Conservation (phyloP, 2,113 vertebrate genomes). For the Salminus brasiliensis region DNA sequence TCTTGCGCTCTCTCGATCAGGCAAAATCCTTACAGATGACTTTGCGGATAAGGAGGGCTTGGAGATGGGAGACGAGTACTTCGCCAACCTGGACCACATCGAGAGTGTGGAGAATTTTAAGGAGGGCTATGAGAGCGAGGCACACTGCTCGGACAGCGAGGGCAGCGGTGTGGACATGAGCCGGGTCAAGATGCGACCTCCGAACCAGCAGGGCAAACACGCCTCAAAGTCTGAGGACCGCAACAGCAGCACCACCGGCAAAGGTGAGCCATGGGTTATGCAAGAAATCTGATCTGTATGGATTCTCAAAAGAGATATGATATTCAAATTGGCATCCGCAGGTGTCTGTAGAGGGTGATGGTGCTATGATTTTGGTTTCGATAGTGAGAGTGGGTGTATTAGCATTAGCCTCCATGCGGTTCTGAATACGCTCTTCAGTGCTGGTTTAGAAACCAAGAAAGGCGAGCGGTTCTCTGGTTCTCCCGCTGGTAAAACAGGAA, state of each 20-base stretch:
- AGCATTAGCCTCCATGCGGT: too few species aligned
- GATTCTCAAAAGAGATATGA: too few species aligned
- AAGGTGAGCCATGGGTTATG: conserved; percentile 14
- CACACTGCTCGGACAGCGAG: conserved; percentile 88
- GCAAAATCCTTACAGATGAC: conserved; percentile 96
- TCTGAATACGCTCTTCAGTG: too few species aligned
- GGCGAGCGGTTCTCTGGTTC: too few species aligned
- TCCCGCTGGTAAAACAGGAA: too few species aligned
- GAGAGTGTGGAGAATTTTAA: conserved; percentile 99
- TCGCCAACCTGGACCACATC: conserved; percentile 96
- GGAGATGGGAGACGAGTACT: conserved; percentile 98
- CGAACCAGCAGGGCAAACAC: conserved; percentile 62
- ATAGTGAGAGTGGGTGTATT: too few species aligned
- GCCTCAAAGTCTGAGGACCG: conserved; percentile 53
- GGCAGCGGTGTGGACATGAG: conserved; percentile 93
- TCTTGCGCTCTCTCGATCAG: conserved; percentile 63
- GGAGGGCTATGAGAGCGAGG: conserved; percentile 96
- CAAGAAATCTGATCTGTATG: too few species aligned
- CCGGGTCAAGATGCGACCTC: conserved; percentile 68
- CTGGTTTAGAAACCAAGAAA: too few species aligned
- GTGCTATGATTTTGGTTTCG: too few species aligned
- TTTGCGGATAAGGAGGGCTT: conserved; percentile 96
- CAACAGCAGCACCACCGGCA: conserved; percentile 50
- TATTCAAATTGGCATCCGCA: too few species aligned
- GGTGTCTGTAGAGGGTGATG: too few species aligned